Evolutionary conservation across 2,888 invertebrate genomes (phyloP), one percentile per base, ranked within the genome.

Genomic region (Melolontha melolontha): DNA sequence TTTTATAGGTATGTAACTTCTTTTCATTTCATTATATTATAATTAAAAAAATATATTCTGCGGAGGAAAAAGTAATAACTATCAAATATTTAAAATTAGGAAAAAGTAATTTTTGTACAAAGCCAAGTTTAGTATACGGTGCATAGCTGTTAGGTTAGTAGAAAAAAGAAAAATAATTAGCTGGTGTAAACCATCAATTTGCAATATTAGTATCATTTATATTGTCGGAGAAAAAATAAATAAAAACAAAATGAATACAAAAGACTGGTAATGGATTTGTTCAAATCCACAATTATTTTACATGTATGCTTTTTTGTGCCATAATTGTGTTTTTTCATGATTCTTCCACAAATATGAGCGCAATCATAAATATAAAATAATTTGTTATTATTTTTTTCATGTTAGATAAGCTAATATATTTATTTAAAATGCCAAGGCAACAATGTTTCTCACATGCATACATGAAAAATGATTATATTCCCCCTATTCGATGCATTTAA

Each of bases 121-220:
- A 73, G 72, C 72, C 72, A 72, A 68, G 51, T 72, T 67, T 73
- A 70, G 72, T 73, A 73, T 73, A 73, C 72, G 72, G 72, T 68
- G 66, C 55, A 67, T 67, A 67, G 67, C 44, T 65, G 51, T 67
- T 67, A 67, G 64, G 62, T 64, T 67, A 70, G 67, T 49, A 14
- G 47, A 49, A 39, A 44, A 62, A 29, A 49, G 47, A 44, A 47
- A 42, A 62, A 62, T 12, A 14, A 47, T 47, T 54, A 65, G 52
- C 34, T 54, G 47, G 11, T 55, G 44, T 54, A 68, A 62, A 68
- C 34, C 63, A 51, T 59, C 17, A 59, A 59, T 62, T 59, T 39
- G 66, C 66, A 68, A 68, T 63, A 52, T 52, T 68, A 65, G 68
- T 66, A 66, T 66, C 65, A 69, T 69, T 69, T 69, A 62, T 69